These are phyloP conservation scores for Ptychochromis oligacanthus DNA, from an alignment of 2,113 vertebrate species.

Conservation along the genomic window DNA sequence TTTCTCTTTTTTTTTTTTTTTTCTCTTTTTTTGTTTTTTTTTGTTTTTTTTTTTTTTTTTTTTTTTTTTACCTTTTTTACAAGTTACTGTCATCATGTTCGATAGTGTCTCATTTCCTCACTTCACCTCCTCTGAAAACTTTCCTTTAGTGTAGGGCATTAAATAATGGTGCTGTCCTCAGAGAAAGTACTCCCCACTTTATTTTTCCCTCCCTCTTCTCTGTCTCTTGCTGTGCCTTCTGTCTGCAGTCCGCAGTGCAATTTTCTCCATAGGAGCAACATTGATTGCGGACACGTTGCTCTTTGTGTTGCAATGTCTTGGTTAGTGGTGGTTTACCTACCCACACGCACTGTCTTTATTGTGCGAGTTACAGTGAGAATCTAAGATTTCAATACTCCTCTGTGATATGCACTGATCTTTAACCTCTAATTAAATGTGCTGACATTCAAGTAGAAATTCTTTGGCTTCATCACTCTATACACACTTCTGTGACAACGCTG, in stretches of 20 bases:
- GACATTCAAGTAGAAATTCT: neutral
- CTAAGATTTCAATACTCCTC: neutral
- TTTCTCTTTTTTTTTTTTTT: neutral
- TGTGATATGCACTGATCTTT: neutral
- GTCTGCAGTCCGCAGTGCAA: constrained; percentile 16
- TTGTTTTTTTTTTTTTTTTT: neutral
- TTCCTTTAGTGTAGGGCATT: neutral
- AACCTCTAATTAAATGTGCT: neutral
- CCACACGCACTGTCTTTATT: neutral
- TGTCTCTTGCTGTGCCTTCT: constrained; percentile 5
- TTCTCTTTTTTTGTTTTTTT: constrained; percentile 11
- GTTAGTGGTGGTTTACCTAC: constrained; percentile 18
- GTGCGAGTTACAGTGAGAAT: neutral
- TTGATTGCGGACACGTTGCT: constrained; percentile 31
- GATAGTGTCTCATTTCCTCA: neutral
- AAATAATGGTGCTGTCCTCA: neutral
- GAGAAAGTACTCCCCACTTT: neutral
- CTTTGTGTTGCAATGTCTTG: constrained; percentile 26
- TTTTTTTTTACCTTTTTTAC: neutral
- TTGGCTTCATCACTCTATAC: neutral
- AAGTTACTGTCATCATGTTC: neutral
- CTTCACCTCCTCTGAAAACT: neutral
- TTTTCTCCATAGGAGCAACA: constrained; percentile 39
- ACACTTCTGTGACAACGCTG: neutral
- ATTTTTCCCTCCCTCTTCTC: neutral